Base-by-base conservation (phyloP, 2,888 invertebrate species). In the Chironomus tentans region DNA sequence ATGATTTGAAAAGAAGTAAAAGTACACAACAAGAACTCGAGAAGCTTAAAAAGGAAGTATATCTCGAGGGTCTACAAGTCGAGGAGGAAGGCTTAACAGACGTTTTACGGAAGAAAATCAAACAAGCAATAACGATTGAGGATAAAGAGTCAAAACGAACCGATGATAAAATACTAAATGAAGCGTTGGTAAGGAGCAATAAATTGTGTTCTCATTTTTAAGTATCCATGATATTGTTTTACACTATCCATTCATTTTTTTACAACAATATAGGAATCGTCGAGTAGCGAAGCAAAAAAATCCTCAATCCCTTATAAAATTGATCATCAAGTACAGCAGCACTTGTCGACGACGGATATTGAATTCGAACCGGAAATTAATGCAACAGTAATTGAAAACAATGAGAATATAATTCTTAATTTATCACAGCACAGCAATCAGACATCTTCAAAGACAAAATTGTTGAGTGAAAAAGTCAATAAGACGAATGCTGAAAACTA, bases 61-160 rank as follows among this genome's bases (percentile, higher is more conserved):
- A 92, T 75, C 85, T 90, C 76, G 93, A 93, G 83, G 93, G 93
- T 0, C 85, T 93, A 15, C 92, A 93, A 82, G 92, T 93, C 4
- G 93, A 93, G 84, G 93, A 93, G 81, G 93, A 93, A 82, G 93
- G 93, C 3, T 85, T 93, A 5, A 89, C 91, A 15, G 92, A 92
- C 84, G 87, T 90, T 77, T 83, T 91, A 77, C 86, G 91, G 77
- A 90, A 90, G 81, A 89, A 91, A 82, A 89, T 90, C 0, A 91
- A 91, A 80, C 88, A 90, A 77, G 87, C 89, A n/a, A 80, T 83
- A 71, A 83, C 82, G 12, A 79, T 85, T 76, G 83, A 83, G n/a
- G 85, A 84, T 79, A 86, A 85, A 48, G 86, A 85, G 78, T 85
- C 83, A 22, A 86, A 86, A 79, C 21, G 50, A 56, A 62, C 71